Percentiles rank a stretch among this genome's conserved stretches.
These are phyloP conservation scores for Dromaius novaehollandiae DNA, from an alignment of 2,113 vertebrate species.

Conservation along the genomic window DNA sequence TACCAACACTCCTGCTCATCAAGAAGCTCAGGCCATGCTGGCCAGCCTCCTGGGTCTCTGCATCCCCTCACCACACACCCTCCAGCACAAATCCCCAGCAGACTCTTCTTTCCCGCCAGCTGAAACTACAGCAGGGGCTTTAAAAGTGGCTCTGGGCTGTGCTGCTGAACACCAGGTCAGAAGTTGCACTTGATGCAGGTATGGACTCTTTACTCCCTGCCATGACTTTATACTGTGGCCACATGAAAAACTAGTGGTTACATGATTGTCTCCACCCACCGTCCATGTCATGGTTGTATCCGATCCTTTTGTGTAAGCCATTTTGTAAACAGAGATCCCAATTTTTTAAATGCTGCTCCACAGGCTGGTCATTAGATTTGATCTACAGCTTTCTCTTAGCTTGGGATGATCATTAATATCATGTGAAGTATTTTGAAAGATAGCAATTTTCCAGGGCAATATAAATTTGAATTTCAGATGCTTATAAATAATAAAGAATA, in stretches of 20 bases:
- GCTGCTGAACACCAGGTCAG: neutral
- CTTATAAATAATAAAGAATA: neutral
- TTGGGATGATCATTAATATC: neutral
- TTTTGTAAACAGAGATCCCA: neutral
- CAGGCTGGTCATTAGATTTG: neutral
- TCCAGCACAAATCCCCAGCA: neutral
- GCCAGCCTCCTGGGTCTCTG: neutral
- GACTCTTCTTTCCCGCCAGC: neutral
- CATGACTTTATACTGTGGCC: neutral
- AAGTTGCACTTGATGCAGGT: neutral
- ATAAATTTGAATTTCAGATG: neutral
- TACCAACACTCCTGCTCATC: neutral
- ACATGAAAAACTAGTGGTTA: neutral
- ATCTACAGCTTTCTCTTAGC: neutral
- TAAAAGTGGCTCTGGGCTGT: neutral
- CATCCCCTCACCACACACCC: neutral
- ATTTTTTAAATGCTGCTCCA: constrained; percentile 21
- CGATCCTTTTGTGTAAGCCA: neutral
- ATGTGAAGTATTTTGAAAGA: constrained; percentile 2
- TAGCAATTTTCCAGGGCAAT: constrained; percentile 34
- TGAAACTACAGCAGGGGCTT: neutral
- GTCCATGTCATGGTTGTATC: neutral
- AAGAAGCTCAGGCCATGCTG: neutral
- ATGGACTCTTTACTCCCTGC: neutral
- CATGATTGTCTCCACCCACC: neutral